Percentiles rank a stretch among this genome's conserved stretches.
Conservation (phyloP, 2,888 invertebrate genomes). For the Salpingus planirostris region DNA sequence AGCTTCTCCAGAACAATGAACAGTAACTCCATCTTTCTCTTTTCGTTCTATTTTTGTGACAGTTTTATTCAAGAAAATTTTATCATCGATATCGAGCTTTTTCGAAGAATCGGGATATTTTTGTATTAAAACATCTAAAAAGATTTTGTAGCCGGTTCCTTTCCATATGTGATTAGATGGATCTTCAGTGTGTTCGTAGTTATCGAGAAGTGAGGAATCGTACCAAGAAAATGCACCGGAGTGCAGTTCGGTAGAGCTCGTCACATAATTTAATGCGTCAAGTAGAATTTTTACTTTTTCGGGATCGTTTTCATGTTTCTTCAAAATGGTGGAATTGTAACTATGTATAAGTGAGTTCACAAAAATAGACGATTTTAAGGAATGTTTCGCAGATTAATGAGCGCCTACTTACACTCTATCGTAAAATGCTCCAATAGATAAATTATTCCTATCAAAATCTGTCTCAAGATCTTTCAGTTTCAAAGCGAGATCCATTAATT, state of each 20-base stretch:
- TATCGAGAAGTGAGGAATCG: constrained; percentile 45
- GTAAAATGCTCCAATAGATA: constrained; percentile 7
- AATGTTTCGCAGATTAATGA: background rate
- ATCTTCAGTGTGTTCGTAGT: too few species aligned
- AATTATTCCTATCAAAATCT: constrained; percentile 2
- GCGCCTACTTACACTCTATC: constrained; percentile 1
- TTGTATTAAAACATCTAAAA: constrained; percentile 54
- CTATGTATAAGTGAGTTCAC: constrained; percentile 9
- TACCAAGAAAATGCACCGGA: constrained; percentile 54
- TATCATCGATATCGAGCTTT: constrained; percentile 22
- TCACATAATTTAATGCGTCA: constrained; percentile 16
- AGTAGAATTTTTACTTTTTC: constrained; percentile 15
- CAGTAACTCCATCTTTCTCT: constrained; percentile 1
- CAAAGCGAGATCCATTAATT: constrained; percentile 3
- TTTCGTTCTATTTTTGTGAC: constrained; percentile 19
- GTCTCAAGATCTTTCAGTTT: too few species aligned
- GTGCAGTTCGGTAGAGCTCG: too few species aligned
- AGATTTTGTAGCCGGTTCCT: constrained; percentile 54
- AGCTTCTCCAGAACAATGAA: constrained; percentile 37
- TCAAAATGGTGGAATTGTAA: constrained; percentile 13
- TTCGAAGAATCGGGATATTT: constrained; percentile 20
- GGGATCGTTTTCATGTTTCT: constrained; percentile 14
- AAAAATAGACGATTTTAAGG: constrained; percentile 1
- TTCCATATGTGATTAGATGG: too few species aligned
- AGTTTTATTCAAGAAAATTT: constrained; percentile 20